Evolutionary conservation across 2,888 invertebrate genomes (phyloP).

Genomic region (Pteria penguin): DNA sequence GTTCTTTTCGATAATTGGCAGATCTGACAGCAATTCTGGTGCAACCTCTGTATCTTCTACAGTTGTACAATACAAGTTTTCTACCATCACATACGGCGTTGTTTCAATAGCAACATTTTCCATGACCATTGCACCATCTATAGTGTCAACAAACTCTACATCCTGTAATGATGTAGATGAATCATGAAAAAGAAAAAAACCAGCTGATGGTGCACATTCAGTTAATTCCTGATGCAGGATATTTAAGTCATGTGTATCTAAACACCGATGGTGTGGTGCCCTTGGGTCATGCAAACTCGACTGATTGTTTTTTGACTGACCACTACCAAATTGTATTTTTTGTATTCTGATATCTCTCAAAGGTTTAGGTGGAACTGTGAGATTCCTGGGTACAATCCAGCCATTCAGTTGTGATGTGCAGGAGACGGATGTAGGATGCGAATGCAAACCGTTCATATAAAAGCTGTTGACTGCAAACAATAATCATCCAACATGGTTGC

Average conservation of each 20-base stretch:
- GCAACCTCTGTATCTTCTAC: neutral
- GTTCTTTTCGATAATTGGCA: too few species aligned
- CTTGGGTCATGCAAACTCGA: conserved; percentile 33
- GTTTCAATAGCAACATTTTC: too few species aligned
- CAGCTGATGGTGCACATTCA: conserved; percentile 24
- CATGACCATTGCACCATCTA: neutral
- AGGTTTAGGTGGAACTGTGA: conserved; percentile 19
- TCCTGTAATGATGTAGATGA: too few species aligned
- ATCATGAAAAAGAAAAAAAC: conserved; percentile 39
- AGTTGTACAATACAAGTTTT: neutral
- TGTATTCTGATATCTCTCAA: conserved; percentile 28
- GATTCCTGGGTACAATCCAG: conserved; percentile 34
- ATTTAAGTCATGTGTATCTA: conserved; percentile 13
- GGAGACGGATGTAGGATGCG: conserved; percentile 7
- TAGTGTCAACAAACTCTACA: too few species aligned
- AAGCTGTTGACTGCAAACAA: conserved; percentile 34
- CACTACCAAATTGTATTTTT: conserved; percentile 27
- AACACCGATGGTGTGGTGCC: conserved; percentile 23
- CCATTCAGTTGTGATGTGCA: conserved; percentile 30
- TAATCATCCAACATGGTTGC: conserved; percentile 36
- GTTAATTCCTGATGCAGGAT: conserved; percentile 14
- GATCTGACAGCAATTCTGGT: too few species aligned
- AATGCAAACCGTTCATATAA: conserved; percentile 1
- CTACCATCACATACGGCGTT: too few species aligned
- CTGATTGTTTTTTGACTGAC: neutral